Evolutionary conservation across 2,113 vertebrate genomes (phyloP).

Genomic region (Siniperca knerii): DNA sequence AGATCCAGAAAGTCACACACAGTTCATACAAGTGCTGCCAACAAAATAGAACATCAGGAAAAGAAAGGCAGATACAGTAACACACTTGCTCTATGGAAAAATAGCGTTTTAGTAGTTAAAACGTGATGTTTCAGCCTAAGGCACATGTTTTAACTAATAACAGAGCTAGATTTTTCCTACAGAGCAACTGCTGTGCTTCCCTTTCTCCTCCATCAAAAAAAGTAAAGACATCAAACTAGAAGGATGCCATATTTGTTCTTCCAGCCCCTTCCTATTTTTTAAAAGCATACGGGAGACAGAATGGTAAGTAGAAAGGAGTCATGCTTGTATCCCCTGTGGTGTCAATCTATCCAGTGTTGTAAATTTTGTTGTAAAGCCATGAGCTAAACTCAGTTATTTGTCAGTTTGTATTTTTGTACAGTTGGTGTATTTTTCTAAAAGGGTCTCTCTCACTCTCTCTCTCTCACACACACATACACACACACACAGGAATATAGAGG

Average conservation of each 20-base stretch:
- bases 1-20: not conserved
- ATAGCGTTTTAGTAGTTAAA: not conserved
- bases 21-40: not conserved
- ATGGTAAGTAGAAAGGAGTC: not conserved
- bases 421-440: not conserved
- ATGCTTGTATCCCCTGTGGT: not conserved
- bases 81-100: not conserved
- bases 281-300: constrained; percentile 13
- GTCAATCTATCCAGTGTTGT: constrained; percentile 17
- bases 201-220: not conserved
- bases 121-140: not conserved
- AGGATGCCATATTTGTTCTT: constrained; percentile 3
- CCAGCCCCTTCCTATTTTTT: not conserved
- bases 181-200: not conserved
- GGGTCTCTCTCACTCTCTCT: not conserved
- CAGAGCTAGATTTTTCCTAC: not conserved
- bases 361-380: constrained; percentile 34
- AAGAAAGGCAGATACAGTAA: not conserved
- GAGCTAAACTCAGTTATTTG: constrained; percentile 18
- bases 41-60: not conserved
- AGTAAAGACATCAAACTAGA: constrained; percentile 12
- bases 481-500: constrained; percentile 37
- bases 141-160: not conserved
- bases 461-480: not conserved
- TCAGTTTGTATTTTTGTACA: constrained; percentile 35